phyloP scores from a whole-genome alignment of 2,888 invertebrate species.

The Phragmatobia fuliginosa region DNA sequence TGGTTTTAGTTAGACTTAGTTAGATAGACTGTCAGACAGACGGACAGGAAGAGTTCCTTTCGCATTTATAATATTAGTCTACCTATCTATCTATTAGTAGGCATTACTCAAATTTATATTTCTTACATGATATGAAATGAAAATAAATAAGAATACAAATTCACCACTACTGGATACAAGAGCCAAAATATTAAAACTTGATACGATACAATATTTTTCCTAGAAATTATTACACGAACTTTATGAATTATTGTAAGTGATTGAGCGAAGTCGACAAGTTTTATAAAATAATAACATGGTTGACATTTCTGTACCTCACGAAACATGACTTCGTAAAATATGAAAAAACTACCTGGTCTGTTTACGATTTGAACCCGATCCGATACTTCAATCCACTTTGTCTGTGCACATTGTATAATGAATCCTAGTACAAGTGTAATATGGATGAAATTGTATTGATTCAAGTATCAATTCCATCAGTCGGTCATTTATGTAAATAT shows the following conservation, averaged over 20 bases:
- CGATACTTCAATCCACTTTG: slow-evolving; percentile 62
- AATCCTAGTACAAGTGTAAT: slow-evolving; percentile 55
- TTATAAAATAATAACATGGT: slow-evolving; percentile 39
- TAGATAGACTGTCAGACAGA: too few species aligned
- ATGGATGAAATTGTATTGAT: slow-evolving; percentile 55
- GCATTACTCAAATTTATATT: too few species aligned
- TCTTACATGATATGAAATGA: too few species aligned
- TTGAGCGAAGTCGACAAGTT: neutral
- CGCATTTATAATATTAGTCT: too few species aligned
- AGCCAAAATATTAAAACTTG: neutral
- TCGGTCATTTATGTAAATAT: slow-evolving; percentile 52
- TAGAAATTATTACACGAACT: neutral
- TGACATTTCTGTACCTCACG: slow-evolving; percentile 45
- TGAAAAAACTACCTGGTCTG: slow-evolving; percentile 62
- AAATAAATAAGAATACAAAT: neutral
- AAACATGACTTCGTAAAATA: slow-evolving; percentile 58
- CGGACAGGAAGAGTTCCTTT: too few species aligned
- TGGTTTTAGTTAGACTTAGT: too few species aligned
- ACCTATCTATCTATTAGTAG: too few species aligned
- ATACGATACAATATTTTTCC: neutral
- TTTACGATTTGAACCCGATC: slow-evolving; percentile 60
- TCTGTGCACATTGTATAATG: slow-evolving; percentile 51
- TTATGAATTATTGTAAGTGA: neutral
- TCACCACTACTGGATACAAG: neutral
- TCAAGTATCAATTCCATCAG: slow-evolving; percentile 49